These are phyloP conservation scores for Myiotriccus ornatus DNA, from an alignment of 2,797 vertebrate species.

Conservation along the genomic window DNA sequence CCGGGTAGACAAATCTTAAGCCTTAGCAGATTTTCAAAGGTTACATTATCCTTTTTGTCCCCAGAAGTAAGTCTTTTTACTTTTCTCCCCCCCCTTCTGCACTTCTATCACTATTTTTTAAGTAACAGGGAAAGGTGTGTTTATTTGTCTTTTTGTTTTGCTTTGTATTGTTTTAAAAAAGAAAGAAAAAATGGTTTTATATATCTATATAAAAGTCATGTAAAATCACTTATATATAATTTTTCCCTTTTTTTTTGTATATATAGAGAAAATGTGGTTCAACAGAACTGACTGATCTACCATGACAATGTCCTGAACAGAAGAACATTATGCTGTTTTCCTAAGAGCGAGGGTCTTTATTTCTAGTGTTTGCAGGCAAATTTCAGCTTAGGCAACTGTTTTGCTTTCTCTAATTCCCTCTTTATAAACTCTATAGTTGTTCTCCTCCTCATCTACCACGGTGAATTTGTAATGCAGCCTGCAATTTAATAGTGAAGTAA, in stretches of 20 bases:
- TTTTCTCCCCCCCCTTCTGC: neutral
- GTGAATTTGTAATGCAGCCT: no score
- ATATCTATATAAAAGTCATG: neutral
- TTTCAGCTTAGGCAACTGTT: neutral
- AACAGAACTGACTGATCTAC: neutral
- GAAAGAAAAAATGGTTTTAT: neutral
- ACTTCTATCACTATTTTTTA: neutral
- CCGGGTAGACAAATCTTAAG: constrained; percentile 59
- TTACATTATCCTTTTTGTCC: constrained; percentile 44
- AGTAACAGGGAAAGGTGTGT: neutral
- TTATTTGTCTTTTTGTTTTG: neutral
- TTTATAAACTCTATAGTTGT: neutral
- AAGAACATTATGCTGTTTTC: neutral
- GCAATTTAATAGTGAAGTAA: neutral
- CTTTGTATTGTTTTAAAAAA: no score
- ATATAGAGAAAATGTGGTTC: neutral
- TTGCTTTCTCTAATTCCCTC: neutral
- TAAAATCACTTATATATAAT: neutral
- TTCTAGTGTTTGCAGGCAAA: neutral
- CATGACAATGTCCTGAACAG: neutral
- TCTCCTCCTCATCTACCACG: neutral
- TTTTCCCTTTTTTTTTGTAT: neutral
- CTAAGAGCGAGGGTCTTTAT: neutral
- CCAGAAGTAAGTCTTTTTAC: neutral
- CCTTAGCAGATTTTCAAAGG: constrained; percentile 66